Evolutionary conservation across 2,888 invertebrate genomes (phyloP), one percentile per base, ranked within the genome.

Genomic region (Lottia scabra): DNA sequence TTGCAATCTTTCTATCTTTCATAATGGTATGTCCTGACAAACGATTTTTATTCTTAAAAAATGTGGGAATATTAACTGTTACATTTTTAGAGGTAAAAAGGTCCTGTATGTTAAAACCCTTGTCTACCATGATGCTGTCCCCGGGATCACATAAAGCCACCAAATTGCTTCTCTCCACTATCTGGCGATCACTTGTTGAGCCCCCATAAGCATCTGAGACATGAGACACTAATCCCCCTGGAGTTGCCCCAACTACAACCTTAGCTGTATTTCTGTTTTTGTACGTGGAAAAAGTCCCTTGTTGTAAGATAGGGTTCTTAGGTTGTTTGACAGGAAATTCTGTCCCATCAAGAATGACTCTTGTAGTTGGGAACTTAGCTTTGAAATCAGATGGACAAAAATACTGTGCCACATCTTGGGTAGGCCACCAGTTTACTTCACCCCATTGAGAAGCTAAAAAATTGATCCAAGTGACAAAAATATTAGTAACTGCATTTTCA

Each of bases 161-260:
- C 30, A 78, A 27, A 16, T 65, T 64, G 48, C 75, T 65, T 23
- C 74, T 48, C 67, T 80, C 79, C n/a, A 75, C 75, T 63, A 78
- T 78, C 62, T 79, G 78, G 13, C 80, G 70, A 63, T 80, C 79
- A 74, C 79, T 79, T 4, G 76, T 76, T 19, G 75, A 73, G n/a
- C 78, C 76, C 16, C 77, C 76, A 75, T 72, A 79, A 23, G 73
- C 75, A 27, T 44, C 13, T 2, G 70, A 72, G 3, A 80, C 70
- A 68, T 62, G 77, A 15, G 62, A 67, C 0, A 77, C 65, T 30
- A 79, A 62, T 23, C 78, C 78, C 64, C 80, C 76, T 15, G 79
- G 78, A 15, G 75, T 78, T 13, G 72, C 64, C 26, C 79, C 77
- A 38, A 79, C 70, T 0, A 78, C 56, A 62, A 74, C 63, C 67